These are phyloP conservation scores for Pantherophis guttatus DNA, from an alignment of 2,113 vertebrate genomes.

Conservation along the genomic window DNA sequence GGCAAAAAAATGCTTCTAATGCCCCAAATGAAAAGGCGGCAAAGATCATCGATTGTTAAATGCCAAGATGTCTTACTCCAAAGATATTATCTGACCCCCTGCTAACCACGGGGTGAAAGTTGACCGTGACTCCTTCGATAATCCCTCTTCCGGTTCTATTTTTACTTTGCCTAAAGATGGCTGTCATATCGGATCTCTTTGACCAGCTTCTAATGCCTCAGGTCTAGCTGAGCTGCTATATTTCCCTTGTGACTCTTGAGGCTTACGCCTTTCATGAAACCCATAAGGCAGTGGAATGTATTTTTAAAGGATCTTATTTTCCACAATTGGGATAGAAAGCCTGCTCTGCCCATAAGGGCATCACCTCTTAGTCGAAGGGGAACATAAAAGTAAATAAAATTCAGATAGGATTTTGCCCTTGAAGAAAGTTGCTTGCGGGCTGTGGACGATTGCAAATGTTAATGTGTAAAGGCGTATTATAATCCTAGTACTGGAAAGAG, in stretches of 20 bases:
- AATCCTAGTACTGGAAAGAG: background rate
- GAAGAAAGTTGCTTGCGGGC: background rate
- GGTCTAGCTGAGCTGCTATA: background rate
- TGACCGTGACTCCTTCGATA: conserved; percentile 51
- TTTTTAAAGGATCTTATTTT: background rate
- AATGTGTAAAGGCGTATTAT: background rate
- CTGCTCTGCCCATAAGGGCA: background rate
- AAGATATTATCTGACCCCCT: conserved; percentile 1
- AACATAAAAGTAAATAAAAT: background rate
- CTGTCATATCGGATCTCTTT: conserved; percentile 60
- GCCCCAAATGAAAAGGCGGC: background rate
- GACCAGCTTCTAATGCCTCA: conserved; percentile 40
- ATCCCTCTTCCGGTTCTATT: conserved; percentile 51
- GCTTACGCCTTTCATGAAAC: conserved; percentile 6
- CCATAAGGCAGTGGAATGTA: background rate
- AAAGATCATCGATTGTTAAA: background rate
- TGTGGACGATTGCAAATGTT: background rate
- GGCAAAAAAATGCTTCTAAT: background rate
- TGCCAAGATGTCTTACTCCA: conserved; percentile 9
- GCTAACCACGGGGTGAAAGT: conserved; percentile 57
- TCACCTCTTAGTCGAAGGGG: background rate
- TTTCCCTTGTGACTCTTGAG: conserved; percentile 16
- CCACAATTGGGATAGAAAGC: background rate
- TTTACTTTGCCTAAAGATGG: conserved; percentile 50
- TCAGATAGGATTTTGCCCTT: background rate